phyloP scores from a whole-genome alignment of 2,888 invertebrate species.

The Acanthosepion lycidas region DNA sequence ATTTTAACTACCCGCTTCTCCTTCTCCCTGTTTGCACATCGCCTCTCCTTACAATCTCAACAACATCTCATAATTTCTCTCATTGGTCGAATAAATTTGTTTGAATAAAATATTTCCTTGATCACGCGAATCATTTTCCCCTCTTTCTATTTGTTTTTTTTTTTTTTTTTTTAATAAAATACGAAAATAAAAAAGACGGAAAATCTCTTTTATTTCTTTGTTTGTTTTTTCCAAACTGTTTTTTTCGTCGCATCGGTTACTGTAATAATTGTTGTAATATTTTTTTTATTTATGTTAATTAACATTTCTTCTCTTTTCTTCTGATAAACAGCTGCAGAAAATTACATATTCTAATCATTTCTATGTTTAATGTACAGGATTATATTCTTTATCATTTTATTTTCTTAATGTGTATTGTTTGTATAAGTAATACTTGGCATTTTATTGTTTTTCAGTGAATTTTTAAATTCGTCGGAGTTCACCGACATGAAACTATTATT shows the following conservation, averaged over 20 bases:
- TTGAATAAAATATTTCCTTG: constrained; percentile 24
- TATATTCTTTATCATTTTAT: too few species aligned
- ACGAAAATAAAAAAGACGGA: background rate
- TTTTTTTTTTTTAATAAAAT: background rate
- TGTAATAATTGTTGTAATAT: background rate
- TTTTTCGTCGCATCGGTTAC: background rate
- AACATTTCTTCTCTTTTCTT: background rate
- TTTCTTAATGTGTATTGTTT: too few species aligned
- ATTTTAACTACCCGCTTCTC: background rate
- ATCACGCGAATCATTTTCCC: background rate
- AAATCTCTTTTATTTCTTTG: background rate
- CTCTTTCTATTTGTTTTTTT: background rate
- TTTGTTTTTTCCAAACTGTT: too few species aligned
- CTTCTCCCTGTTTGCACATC: background rate
- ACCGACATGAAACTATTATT: too few species aligned
- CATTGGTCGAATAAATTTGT: background rate
- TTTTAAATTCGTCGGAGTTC: too few species aligned
- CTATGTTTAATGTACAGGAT: too few species aligned
- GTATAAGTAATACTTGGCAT: too few species aligned
- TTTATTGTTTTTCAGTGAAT: too few species aligned
- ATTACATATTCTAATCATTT: too few species aligned
- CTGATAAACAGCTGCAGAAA: too few species aligned
- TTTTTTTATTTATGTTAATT: background rate
- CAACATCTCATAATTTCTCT: background rate
- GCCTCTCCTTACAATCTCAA: background rate